Evolutionary conservation across 2,888 invertebrate species (phyloP).

Genomic region (Drosophila demipolita): DNA sequence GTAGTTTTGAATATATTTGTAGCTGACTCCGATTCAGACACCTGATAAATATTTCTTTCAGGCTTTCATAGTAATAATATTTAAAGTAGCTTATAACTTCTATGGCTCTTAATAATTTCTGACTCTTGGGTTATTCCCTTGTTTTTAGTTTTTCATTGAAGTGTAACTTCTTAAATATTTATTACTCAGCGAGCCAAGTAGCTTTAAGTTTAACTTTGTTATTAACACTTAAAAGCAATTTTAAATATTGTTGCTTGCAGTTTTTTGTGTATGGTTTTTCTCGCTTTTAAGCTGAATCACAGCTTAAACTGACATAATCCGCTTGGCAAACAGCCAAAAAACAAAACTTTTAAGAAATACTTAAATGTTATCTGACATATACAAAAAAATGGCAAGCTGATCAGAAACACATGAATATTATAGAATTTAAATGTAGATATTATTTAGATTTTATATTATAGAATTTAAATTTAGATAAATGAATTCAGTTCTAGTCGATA

Average conservation of each 20-base stretch:
- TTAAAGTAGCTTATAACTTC: neutral
- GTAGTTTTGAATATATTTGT: neutral
- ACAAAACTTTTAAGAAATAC: neutral
- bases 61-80: too few relatives aligned
- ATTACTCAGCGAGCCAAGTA: neutral
- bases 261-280: conserved; percentile 20
- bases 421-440: neutral
- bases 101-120: too few relatives aligned
- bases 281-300: neutral
- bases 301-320: neutral
- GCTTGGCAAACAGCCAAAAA: neutral
- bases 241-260: conserved; percentile 5
- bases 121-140: neutral
- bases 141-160: neutral
- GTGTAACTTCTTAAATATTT: neutral
- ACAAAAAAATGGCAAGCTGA: neutral
- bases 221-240: conserved; percentile 10
- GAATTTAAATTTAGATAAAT: neutral
- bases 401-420: neutral
- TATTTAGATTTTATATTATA: too few relatives aligned
- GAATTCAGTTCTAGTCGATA: conserved; percentile 13
- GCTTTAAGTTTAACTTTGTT: neutral
- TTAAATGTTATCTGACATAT: neutral
- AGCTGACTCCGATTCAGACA: neutral
- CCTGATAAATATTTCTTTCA: neutral